Base-by-base conservation (phyloP, 2,113 vertebrate genomes). In the Chloropsis hardwickii region DNA sequence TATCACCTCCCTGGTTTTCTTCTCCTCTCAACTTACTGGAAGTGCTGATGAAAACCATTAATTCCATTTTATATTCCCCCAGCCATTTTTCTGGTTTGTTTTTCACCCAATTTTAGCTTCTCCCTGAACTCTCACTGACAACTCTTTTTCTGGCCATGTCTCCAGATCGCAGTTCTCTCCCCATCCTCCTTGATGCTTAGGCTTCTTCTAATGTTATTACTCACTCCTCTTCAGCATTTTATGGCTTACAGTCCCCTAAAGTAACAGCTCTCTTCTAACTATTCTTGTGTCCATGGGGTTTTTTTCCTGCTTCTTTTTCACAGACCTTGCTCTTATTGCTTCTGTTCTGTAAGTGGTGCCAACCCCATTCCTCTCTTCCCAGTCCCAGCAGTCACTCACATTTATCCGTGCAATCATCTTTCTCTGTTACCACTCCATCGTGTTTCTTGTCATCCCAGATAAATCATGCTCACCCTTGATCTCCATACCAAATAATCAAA, bases 221-320 rank as follows among this genome's bases (percentile, higher is more conserved):
- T 83, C 39, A 60, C 16, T 47, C 35, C 23, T 88, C 79, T 66
- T 54, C 42, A 70, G 37, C 12, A 19, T 2, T 69, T 88, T 29
- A 54, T 44, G 53, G 9, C 15, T 48, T 86, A 22, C 5, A 42
- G 22, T n/a, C 22, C 69, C 60, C 25, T 50, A 13, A 17, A 81
- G 27, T 33, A 71, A 44, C 13, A 66, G 27, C 6, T 42, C 8
- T 54, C 7, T 48, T 94, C n/a, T 62, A 60, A 45, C 28, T 76
- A 11, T 45, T 5, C 3, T 47, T 81, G 11, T n/a, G n/a, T 27
- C 21, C 8, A 14, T 39, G 5, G 6, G 1, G 0, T 4, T 67
- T 1, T 24, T 58, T 5, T 50, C 42, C 10, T 73, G 7, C 5
- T 54, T 51, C 61, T 74, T 66, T 54, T 8, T 60, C 17, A 60